Percentiles rank a stretch among this genome's conserved stretches.
Conservation (phyloP, 2,888 invertebrate genomes). For the Cabera pusaria region DNA sequence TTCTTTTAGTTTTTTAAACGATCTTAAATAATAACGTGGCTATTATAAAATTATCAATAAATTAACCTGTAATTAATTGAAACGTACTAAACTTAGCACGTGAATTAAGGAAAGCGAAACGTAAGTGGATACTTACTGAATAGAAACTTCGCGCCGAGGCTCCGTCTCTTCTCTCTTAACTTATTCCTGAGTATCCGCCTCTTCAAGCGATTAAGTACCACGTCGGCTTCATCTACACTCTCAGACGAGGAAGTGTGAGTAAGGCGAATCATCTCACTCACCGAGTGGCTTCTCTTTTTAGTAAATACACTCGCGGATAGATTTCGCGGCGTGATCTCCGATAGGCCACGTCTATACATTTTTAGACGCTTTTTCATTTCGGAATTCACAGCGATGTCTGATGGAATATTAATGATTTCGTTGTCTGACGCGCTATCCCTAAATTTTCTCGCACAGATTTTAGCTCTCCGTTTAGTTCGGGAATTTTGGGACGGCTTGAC, state of each 20-base stretch:
- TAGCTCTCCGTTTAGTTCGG: conserved; percentile 43
- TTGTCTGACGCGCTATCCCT: conserved; percentile 61
- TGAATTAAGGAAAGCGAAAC: conserved; percentile 25
- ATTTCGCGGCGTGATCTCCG: conserved; percentile 63
- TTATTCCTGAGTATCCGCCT: conserved; percentile 79
- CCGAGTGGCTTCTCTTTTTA: conserved; percentile 66
- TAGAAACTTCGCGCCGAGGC: conserved; percentile 58
- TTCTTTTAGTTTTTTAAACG: no score
- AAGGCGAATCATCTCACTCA: conserved; percentile 54
- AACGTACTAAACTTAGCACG: conserved; percentile 15
- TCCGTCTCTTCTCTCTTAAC: conserved; percentile 70
- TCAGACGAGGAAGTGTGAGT: conserved; percentile 74
- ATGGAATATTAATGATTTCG: conserved; percentile 68
- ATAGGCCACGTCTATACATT: conserved; percentile 77
- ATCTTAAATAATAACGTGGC: no score
- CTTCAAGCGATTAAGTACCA: conserved; percentile 74
- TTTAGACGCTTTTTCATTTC: conserved; percentile 77
- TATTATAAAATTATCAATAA: conserved; percentile 9
- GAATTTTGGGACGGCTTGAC: conserved; percentile 51
- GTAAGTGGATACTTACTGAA: conserved; percentile 55
- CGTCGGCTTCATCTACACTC: conserved; percentile 79
- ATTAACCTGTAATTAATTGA: conserved; percentile 15
- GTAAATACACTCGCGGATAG: conserved; percentile 48
- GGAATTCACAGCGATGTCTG: conserved; percentile 69
- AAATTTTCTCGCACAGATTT: conserved; percentile 48